phyloP scores from a whole-genome alignment of 64 coral and sea anemone species.

The Exaiptasia diaphana region DNA sequence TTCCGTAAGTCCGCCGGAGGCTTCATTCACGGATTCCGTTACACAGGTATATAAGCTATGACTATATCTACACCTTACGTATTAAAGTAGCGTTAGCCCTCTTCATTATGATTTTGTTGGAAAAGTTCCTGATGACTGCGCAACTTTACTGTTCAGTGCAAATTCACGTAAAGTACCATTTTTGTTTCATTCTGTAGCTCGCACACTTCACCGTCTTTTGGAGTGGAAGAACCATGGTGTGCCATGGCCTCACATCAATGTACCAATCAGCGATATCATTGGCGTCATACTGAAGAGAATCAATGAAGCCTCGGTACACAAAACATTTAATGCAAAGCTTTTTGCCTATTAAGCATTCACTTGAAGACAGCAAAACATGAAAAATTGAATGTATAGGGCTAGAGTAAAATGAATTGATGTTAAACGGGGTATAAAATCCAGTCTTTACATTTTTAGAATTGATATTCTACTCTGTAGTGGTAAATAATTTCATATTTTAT shows the following conservation, averaged over 20 bases:
- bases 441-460: too few relatives aligned
- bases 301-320: slow-evolving; percentile 73
- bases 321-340: too few relatives aligned
- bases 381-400: too few relatives aligned
- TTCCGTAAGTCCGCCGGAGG: slow-evolving; percentile 75
- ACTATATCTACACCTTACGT: not conserved
- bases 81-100: not conserved
- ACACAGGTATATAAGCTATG: slow-evolving; percentile 52
- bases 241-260: slow-evolving; percentile 30
- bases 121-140: not conserved
- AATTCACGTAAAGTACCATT: too few relatives aligned
- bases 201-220: slow-evolving; percentile 66
- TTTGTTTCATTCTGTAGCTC: too few relatives aligned
- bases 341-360: not conserved
- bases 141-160: too few relatives aligned
- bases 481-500: too few relatives aligned
- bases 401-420: too few relatives aligned
- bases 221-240: slow-evolving; percentile 70
- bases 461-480: too few relatives aligned
- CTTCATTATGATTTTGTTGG: not conserved
- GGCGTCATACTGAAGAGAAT: slow-evolving; percentile 52
- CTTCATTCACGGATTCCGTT: slow-evolving; percentile 82
- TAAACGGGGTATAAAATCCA: too few relatives aligned
- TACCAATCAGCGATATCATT: slow-evolving; percentile 49
- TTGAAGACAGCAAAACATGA: too few relatives aligned